Percentiles rank a stretch among this genome's conserved stretches.
phyloP scores from a whole-genome alignment of 2,888 invertebrate genomes.

The Erebia epiphron region DNA sequence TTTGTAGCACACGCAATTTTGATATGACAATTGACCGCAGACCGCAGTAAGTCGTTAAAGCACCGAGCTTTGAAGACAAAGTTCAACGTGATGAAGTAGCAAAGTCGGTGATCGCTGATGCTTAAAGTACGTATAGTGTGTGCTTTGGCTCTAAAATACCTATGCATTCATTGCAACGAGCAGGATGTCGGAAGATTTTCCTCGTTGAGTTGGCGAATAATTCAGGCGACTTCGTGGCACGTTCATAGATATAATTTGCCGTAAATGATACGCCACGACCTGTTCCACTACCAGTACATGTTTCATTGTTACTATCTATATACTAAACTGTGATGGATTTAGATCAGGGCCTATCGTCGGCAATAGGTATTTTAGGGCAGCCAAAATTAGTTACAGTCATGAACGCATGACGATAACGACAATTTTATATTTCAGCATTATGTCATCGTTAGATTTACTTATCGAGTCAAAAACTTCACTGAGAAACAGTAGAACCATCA shows the following conservation, averaged over 20 bases:
- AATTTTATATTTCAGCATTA: neutral
- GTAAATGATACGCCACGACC: constrained; percentile 34
- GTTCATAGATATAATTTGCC: constrained; percentile 37
- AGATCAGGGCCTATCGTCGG: constrained; percentile 8
- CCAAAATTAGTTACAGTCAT: constrained; percentile 3
- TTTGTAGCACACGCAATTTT: too few relatives aligned
- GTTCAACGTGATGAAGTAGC: too few relatives aligned
- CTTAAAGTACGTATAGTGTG: too few relatives aligned
- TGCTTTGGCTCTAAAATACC: too few relatives aligned
- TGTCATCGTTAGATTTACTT: neutral
- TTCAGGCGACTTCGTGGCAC: constrained; percentile 47
- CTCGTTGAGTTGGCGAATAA: constrained; percentile 54
- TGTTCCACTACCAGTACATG: neutral
- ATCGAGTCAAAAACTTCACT: neutral
- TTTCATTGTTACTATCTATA: constrained; percentile 16
- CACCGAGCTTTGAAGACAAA: too few relatives aligned
- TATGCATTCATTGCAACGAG: constrained; percentile 57
- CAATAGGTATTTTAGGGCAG: constrained; percentile 10
- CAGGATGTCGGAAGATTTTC: constrained; percentile 72
- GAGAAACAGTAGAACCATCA: neutral
- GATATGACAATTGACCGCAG: too few relatives aligned
- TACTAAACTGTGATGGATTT: constrained; percentile 3
- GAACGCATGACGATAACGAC: neutral
- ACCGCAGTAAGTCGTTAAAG: too few relatives aligned
- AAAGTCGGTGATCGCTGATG: too few relatives aligned